A percentile compares a stretch with the other conserved stretches of the same genome.
phyloP scores from a whole-genome alignment of 2,797 vertebrate genomes.

The Naso thynnoides region DNA sequence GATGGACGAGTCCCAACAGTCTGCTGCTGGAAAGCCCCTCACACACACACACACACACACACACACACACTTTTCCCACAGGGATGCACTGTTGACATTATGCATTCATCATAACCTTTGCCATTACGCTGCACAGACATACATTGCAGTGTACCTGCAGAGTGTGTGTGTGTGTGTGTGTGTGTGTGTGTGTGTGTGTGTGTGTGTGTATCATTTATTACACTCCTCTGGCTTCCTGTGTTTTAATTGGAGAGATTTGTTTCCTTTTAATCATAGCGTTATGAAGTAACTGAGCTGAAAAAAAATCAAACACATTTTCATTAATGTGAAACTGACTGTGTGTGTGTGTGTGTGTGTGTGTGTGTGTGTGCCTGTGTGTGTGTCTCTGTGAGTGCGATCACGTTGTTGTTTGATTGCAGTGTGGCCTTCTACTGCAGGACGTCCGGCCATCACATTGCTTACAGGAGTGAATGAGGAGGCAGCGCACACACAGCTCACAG shows the following conservation, averaged over 20 bases:
- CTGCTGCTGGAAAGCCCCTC: conserved; percentile 58
- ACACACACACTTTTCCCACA: too few species aligned
- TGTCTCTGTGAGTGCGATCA: too few species aligned
- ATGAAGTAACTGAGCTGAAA: conserved; percentile 14
- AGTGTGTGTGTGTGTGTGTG: too few species aligned
- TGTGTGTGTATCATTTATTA: conserved; percentile 43
- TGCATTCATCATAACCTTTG: too few species aligned
- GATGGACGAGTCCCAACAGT: conserved; percentile 43
- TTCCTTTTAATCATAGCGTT: conserved; percentile 13
- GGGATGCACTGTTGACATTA: too few species aligned
- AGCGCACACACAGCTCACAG: neutral
- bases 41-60: conserved; percentile 21
- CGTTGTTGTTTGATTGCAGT: conserved; percentile 4
- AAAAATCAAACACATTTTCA: conserved; percentile 32
- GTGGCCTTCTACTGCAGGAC: conserved; percentile 19
- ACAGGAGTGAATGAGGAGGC: neutral
- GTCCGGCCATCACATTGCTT: conserved; percentile 1
- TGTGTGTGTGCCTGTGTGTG: too few species aligned
- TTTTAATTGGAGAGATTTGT: conserved; percentile 42
- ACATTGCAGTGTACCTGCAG: too few species aligned
- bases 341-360: too few species aligned
- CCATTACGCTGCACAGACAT: too few species aligned
- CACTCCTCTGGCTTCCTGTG: conserved; percentile 51
- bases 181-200: neutral
- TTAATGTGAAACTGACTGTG: too few species aligned